These are phyloP conservation scores for Ictalurus furcatus DNA, from an alignment of 2,113 vertebrate species.

Conservation along the genomic window DNA sequence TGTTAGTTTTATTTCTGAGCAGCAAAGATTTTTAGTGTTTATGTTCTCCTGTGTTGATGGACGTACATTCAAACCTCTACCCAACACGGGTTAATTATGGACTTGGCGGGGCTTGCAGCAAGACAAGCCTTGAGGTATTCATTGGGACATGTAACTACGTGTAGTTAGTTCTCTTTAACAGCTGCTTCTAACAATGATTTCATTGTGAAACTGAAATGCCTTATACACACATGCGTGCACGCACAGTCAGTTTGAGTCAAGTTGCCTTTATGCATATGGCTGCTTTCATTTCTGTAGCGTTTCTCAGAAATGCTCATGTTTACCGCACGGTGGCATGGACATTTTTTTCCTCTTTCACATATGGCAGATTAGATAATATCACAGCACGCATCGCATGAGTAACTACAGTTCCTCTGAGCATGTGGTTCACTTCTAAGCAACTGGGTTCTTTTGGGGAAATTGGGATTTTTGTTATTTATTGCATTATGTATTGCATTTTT, in stretches of 20 bases:
- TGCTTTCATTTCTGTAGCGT: constrained; percentile 45
- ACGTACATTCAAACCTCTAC: not conserved
- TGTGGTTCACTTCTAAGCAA: constrained; percentile 3
- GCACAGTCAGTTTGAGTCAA: not conserved
- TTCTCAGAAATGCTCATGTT: constrained; percentile 51
- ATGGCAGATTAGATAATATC: constrained; percentile 8
- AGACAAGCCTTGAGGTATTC: not conserved
- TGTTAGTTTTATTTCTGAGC: constrained; percentile 51
- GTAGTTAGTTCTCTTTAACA: not conserved
- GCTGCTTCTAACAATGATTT: constrained; percentile 44
- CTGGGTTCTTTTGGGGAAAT: not conserved
- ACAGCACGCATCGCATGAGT: not conserved
- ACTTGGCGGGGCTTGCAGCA: not conserved
- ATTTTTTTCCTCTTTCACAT: constrained; percentile 8
- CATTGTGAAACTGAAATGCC: constrained; percentile 53
- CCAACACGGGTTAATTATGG: not conserved
- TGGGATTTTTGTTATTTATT: not conserved
- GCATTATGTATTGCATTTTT: not conserved
- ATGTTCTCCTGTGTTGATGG: not conserved
- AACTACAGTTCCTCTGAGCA: not conserved
- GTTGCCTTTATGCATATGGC: not conserved
- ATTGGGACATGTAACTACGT: not conserved
- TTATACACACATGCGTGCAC: not conserved
- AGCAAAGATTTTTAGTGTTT: not conserved
- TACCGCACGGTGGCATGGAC: not conserved